These are phyloP conservation scores for Pseudomyrmex concolor DNA, from an alignment of 1,140 invertebrate species.

Conservation along the genomic window DNA sequence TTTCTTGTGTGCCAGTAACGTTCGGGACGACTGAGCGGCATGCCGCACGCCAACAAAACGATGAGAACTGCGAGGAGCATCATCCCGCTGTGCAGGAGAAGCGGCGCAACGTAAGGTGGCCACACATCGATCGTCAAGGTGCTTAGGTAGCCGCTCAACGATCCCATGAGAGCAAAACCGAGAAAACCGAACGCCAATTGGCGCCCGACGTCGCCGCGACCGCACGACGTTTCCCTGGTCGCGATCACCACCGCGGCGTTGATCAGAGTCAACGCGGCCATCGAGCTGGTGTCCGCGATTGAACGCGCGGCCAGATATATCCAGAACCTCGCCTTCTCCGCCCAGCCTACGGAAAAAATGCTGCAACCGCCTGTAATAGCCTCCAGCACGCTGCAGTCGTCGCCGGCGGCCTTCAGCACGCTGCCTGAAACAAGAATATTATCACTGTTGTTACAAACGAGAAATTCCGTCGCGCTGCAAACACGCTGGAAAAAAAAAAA, in stretches of 20 bases:
- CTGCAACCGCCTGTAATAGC: slow-evolving; percentile 87
- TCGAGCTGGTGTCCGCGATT: slow-evolving; percentile 91
- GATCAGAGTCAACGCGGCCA: slow-evolving; percentile 89
- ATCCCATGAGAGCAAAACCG: slow-evolving; percentile 90
- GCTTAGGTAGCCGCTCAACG: slow-evolving; percentile 86
- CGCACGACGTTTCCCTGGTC: slow-evolving; percentile 91
- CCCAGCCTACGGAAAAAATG: slow-evolving; percentile 66
- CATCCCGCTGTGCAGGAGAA: slow-evolving; percentile 87
- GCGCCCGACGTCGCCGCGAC: slow-evolving; percentile 92
- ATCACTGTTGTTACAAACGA: slow-evolving; percentile 4
- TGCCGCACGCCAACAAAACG: slow-evolving; percentile 87
- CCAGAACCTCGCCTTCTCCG: slow-evolving; percentile 86
- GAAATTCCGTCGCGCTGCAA: neutral
- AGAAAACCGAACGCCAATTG: slow-evolving; percentile 91
- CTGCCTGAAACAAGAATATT: slow-evolving; percentile 81
- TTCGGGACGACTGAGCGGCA: slow-evolving; percentile 91
- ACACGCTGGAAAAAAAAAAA: neutral
- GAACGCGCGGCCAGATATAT: slow-evolving; percentile 89
- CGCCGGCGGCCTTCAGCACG: slow-evolving; percentile 83
- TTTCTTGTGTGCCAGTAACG: slow-evolving; percentile 93
- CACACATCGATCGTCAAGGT: slow-evolving; percentile 69
- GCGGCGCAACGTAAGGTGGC: slow-evolving; percentile 84
- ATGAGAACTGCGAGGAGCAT: slow-evolving; percentile 88
- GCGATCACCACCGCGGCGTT: slow-evolving; percentile 92
- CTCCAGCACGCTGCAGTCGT: slow-evolving; percentile 85